Evolutionary conservation across 2,888 invertebrate species (phyloP).

Genomic region (Diachrysia chrysitis): DNA sequence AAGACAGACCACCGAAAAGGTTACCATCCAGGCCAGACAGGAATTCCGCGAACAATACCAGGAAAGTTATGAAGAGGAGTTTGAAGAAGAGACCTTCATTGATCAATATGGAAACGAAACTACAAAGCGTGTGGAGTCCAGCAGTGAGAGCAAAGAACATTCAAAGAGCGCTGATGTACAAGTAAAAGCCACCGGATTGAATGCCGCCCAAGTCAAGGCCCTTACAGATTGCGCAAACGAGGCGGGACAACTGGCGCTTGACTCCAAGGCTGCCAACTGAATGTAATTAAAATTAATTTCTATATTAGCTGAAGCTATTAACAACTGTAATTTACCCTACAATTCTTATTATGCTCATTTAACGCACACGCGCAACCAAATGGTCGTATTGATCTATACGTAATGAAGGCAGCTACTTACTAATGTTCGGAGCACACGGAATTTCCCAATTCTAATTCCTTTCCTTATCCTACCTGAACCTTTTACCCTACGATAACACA

Average conservation of each 20-base stretch:
- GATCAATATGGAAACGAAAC: slow-evolving; percentile 84
- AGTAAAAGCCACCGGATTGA: slow-evolving; percentile 85
- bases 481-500: slow-evolving; percentile 29
- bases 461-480: slow-evolving; percentile 38
- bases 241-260: slow-evolving; percentile 86
- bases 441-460: slow-evolving; percentile 42
- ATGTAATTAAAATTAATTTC: slow-evolving; percentile 70
- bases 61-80: slow-evolving; percentile 86
- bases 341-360: slow-evolving; percentile 38
- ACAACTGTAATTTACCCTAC: slow-evolving; percentile 49
- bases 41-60: slow-evolving; percentile 85
- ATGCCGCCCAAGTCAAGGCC: slow-evolving; percentile 84
- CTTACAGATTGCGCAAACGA: slow-evolving; percentile 86
- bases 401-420: slow-evolving; percentile 48
- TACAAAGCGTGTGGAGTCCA: slow-evolving; percentile 83
- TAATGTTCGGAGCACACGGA: slow-evolving; percentile 68
- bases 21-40: slow-evolving; percentile 85
- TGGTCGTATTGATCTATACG: slow-evolving; percentile 41
- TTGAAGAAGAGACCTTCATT: slow-evolving; percentile 85
- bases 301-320: slow-evolving; percentile 52
- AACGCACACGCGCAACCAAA: slow-evolving; percentile 44
- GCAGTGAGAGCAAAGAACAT: slow-evolving; percentile 86
- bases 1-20: slow-evolving; percentile 79
- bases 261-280: slow-evolving; percentile 85
- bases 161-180: slow-evolving; percentile 85